These are phyloP conservation scores for Mus spicilegus DNA, from an alignment of 2,113 vertebrate species.

Conservation along the genomic window DNA sequence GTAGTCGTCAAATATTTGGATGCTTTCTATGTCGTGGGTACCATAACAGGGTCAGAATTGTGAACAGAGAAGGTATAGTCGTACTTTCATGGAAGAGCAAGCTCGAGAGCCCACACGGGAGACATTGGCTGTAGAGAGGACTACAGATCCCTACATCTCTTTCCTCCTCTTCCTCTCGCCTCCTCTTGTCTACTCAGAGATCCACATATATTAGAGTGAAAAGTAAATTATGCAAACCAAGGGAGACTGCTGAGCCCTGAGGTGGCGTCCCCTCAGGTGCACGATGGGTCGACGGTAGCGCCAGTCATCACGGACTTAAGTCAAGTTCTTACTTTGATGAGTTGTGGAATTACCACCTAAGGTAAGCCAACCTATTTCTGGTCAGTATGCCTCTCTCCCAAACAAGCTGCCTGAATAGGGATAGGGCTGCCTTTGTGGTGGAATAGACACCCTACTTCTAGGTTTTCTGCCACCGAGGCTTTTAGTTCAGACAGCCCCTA, in stretches of 20 bases:
- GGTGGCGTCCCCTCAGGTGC: not conserved
- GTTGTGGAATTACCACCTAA: not conserved
- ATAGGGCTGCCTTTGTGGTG: not conserved
- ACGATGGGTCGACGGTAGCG: not conserved
- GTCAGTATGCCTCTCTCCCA: not conserved
- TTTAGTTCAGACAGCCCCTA: not conserved
- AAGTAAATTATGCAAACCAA: not conserved
- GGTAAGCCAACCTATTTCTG: not conserved
- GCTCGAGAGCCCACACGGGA: not conserved
- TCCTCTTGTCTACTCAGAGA: not conserved
- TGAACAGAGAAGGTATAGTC: not conserved
- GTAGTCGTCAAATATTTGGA: not conserved
- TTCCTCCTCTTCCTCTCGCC: no score
- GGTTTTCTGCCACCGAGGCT: fast-evolving
- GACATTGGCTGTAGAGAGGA: not conserved
- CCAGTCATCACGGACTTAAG: not conserved
- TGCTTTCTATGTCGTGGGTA: not conserved
- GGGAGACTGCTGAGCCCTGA: not conserved
- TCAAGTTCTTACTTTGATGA: not conserved
- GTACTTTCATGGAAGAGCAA: not conserved
- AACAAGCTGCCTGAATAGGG: not conserved
- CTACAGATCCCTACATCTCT: not conserved
- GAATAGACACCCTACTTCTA: no score
- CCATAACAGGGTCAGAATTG: not conserved
- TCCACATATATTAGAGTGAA: not conserved